A percentile compares a stretch with the other conserved stretches of the same genome.
These are phyloP conservation scores for Atherinomorus stipes DNA, from an alignment of 2,113 vertebrate species.

Conservation along the genomic window DNA sequence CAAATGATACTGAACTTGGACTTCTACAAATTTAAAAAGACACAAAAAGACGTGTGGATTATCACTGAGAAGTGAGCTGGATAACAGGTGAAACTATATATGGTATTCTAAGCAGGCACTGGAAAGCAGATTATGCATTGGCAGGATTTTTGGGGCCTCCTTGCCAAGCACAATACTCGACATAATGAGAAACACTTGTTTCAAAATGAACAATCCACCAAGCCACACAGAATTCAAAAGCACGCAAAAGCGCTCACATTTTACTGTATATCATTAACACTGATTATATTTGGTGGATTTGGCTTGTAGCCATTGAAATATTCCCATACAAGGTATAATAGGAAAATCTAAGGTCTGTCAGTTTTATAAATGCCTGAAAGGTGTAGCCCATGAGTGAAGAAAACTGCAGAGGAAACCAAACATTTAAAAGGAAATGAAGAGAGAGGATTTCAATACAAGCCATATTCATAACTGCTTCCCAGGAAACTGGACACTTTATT, in stretches of 20 bases:
- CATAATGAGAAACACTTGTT: slow-evolving; percentile 81
- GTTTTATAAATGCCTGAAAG: slow-evolving; percentile 29
- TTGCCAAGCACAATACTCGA: slow-evolving; percentile 79
- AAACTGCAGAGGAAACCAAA: slow-evolving; percentile 36
- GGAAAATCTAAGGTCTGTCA: slow-evolving; percentile 30
- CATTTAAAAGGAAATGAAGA: slow-evolving; percentile 43
- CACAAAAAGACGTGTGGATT: slow-evolving; percentile 61
- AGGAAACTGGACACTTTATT: slow-evolving; percentile 36
- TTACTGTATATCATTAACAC: slow-evolving; percentile 57
- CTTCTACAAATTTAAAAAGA: slow-evolving; percentile 33
- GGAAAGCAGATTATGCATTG: slow-evolving; percentile 74
- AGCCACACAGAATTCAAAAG: slow-evolving; percentile 63
- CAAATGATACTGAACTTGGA: slow-evolving; percentile 17
- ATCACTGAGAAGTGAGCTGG: slow-evolving; percentile 61
- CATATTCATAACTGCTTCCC: slow-evolving; percentile 20
- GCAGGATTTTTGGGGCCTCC: slow-evolving; percentile 47
- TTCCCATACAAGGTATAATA: slow-evolving; percentile 24
- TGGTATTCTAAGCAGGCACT: slow-evolving; percentile 76
- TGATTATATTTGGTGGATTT: slow-evolving; percentile 62
- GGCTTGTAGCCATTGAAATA: slow-evolving; percentile 23
- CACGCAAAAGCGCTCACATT: slow-evolving; percentile 42
- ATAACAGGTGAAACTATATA: slow-evolving; percentile 81
- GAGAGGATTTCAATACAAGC: slow-evolving; percentile 31
- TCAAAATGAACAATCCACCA: slow-evolving; percentile 62
- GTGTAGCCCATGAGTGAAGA: slow-evolving; percentile 26